Evolutionary conservation across 2,113 vertebrate genomes (phyloP).

Genomic region (Phalacrocorax brasilianus): DNA sequence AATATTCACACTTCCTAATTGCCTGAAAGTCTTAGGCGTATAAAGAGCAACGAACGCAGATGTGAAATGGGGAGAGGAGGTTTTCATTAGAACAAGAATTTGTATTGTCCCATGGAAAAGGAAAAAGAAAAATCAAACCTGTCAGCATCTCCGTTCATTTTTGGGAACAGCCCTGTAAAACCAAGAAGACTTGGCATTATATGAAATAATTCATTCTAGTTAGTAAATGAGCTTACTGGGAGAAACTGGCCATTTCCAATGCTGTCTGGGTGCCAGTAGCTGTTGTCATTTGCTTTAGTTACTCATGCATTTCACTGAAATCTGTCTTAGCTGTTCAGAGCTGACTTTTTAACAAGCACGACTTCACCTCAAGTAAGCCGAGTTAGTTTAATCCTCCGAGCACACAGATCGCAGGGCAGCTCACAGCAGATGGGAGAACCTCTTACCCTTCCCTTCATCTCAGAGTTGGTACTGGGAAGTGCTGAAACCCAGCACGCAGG

Average conservation of each 20-base stretch:
- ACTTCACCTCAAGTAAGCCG: not conserved
- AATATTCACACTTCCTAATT: conserved; percentile 10
- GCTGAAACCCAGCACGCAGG: not conserved
- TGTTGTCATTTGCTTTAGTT: conserved; percentile 42
- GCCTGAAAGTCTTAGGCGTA: not conserved
- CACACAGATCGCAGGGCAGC: not conserved
- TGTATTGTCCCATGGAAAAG: not conserved
- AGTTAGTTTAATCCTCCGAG: not conserved
- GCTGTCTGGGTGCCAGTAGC: conserved; percentile 48
- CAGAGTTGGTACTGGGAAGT: not conserved
- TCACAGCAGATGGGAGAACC: not conserved
- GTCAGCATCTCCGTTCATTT: conserved; percentile 52
- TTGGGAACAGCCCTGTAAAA: conserved; percentile 46
- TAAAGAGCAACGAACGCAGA: not conserved
- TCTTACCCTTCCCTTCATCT: not conserved
- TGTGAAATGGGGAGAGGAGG: not conserved
- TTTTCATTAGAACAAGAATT: conserved; percentile 45
- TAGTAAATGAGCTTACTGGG: conserved; percentile 50
- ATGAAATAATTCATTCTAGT: conserved; percentile 47
- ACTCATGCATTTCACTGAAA: conserved; percentile 56
- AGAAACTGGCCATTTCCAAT: conserved; percentile 4
- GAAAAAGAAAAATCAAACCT: conserved; percentile 33
- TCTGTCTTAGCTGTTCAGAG: conserved; percentile 8
- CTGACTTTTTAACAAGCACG: not conserved
- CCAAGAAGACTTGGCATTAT: conserved; percentile 41